These are phyloP conservation scores for Adelphocoris suturalis DNA, from an alignment of 2,888 invertebrate genomes.

Conservation along the genomic window DNA sequence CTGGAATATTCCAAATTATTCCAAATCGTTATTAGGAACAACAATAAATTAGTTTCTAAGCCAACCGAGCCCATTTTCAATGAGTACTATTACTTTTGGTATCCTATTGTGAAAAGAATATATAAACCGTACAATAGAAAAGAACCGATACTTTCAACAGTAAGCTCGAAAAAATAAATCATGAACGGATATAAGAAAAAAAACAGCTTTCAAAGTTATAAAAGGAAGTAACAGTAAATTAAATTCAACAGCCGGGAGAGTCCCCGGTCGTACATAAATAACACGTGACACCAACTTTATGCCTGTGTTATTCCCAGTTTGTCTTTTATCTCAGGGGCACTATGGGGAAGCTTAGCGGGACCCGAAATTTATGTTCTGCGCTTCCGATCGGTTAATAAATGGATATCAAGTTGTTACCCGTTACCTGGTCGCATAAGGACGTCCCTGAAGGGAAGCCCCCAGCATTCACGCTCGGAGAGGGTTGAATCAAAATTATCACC, in stretches of 20 bases:
- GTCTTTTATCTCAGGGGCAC: slow-evolving; percentile 57
- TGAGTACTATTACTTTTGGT: too few species aligned
- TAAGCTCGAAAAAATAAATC: not conserved
- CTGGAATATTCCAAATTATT: too few species aligned
- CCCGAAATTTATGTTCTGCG: slow-evolving; percentile 55
- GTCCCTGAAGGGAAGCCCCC: slow-evolving; percentile 20
- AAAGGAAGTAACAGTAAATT: slow-evolving; percentile 57
- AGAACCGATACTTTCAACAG: not conserved
- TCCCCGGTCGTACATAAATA: slow-evolving; percentile 55
- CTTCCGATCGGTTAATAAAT: slow-evolving; percentile 62
- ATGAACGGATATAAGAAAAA: not conserved
- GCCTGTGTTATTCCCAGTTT: slow-evolving; percentile 64
- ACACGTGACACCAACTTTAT: slow-evolving; percentile 61
- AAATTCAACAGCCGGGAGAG: slow-evolving; percentile 60
- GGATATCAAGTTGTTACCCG: slow-evolving; percentile 57
- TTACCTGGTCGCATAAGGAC: slow-evolving; percentile 48
- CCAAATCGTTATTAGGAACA: too few species aligned
- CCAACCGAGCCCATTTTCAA: too few species aligned
- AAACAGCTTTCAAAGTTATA: slow-evolving; percentile 19
- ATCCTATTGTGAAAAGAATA: too few species aligned
- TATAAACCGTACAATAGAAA: not conserved
- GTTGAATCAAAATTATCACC: not conserved
- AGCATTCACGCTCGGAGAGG: not conserved
- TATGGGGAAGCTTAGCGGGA: slow-evolving; percentile 41
- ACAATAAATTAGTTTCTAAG: too few species aligned